phyloP scores from a whole-genome alignment of 2,797 vertebrate species.

The Prionace glauca region DNA sequence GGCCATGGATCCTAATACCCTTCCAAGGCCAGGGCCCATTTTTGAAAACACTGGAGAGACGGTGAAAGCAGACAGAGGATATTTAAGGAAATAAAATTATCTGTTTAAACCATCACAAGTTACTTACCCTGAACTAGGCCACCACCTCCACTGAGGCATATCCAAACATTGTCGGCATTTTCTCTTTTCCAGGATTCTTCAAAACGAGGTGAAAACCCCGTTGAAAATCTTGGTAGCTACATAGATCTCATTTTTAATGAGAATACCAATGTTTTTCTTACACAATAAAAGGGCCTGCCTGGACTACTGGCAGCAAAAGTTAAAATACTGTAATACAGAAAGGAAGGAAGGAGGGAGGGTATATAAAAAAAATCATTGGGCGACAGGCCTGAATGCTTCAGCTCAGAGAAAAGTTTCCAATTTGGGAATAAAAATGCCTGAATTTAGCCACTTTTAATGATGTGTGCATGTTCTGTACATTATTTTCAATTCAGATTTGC shows the following conservation, averaged over 20 bases:
- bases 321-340: conserved; percentile 4
- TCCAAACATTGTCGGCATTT: conserved; percentile 19
- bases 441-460: not conserved
- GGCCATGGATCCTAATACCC: not conserved
- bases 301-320: conserved; percentile 9
- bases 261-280: not conserved
- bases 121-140: conserved; percentile 29
- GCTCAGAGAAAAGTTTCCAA: not conserved
- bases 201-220: conserved; percentile 18
- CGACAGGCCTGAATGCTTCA: conserved; percentile 29
- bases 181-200: not conserved
- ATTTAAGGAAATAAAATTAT: not conserved
- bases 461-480: not conserved
- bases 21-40: not conserved
- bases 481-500: conserved; percentile 25
- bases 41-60: not conserved
- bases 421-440: conserved; percentile 10
- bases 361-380: not conserved
- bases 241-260: not conserved
- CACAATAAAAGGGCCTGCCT: not conserved
- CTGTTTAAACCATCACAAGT: conserved; percentile 2
- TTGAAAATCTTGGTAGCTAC: not conserved
- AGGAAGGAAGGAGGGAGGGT: not conserved
- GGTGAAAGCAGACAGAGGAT: not conserved
- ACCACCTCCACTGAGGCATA: not conserved